Evolutionary conservation across 2,797 vertebrate genomes (phyloP).

Genomic region (Chaetophractus vellerosus): DNA sequence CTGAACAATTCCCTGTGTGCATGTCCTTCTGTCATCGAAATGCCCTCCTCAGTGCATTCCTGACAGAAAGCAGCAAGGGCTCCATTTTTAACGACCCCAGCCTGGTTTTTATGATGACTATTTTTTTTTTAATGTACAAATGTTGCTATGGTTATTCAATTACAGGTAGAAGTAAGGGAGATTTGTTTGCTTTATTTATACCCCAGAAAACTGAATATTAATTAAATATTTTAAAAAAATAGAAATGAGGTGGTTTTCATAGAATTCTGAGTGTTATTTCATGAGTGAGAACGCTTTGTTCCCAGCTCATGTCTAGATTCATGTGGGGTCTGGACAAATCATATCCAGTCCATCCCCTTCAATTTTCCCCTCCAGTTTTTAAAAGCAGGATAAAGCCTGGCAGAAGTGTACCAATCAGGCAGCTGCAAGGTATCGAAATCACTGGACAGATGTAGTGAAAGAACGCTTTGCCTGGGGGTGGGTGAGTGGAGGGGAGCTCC

Average conservation of each 20-base stretch:
- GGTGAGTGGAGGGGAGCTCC: too few relatives aligned
- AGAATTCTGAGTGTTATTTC: neutral
- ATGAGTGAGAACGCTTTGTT: neutral
- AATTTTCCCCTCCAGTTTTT: neutral
- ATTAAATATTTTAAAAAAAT: constrained; percentile 40
- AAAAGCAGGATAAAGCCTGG: neutral
- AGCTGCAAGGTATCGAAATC: neutral
- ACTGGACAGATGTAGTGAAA: neutral
- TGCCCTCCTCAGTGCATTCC: neutral
- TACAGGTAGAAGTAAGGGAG: constrained; percentile 35
- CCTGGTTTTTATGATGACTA: constrained; percentile 6
- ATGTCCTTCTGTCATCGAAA: neutral
- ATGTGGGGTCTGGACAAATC: neutral
- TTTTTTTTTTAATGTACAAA: constrained; percentile 53
- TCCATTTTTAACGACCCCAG: constrained; percentile 41
- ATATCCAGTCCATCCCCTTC: neutral
- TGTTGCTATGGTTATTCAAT: constrained; percentile 45
- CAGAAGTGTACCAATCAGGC: neutral
- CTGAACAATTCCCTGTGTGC: neutral
- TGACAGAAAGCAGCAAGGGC: neutral
- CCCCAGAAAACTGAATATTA: constrained; percentile 1
- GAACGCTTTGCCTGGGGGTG: neutral
- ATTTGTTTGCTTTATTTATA: constrained; percentile 56
- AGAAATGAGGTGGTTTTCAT: neutral
- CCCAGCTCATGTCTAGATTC: neutral